Conservation (phyloP, 2,888 invertebrate species). For the Lamellibrachia columna region DNA sequence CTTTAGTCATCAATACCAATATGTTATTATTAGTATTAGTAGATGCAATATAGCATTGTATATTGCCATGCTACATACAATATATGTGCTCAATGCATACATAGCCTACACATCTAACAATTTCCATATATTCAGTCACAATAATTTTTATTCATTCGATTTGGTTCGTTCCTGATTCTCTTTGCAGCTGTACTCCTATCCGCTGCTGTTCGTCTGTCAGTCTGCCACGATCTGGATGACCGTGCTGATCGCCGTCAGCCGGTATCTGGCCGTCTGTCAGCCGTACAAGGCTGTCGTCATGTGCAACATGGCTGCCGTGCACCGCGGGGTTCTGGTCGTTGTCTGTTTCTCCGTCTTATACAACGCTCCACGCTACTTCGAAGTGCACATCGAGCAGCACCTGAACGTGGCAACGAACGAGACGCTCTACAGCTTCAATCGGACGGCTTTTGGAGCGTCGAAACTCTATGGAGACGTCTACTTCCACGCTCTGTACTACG, state of each 20-base stretch:
- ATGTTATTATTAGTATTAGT: neutral
- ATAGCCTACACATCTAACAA: neutral
- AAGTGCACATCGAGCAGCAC: conserved; percentile 12
- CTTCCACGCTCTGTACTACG: conserved; percentile 36
- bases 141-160: neutral
- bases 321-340: conserved; percentile 22
- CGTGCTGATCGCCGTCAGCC: conserved; percentile 34
- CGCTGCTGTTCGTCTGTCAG: conserved; percentile 32
- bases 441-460: conserved; percentile 25
- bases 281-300: conserved; percentile 30
- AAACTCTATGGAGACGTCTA: conserved; percentile 32
- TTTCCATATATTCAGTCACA: neutral
- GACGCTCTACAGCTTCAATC: neutral
- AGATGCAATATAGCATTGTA: neutral
- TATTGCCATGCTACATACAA: neutral
- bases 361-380: conserved; percentile 37
- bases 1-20: neutral
- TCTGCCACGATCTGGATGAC: conserved; percentile 37
- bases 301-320: conserved; percentile 28
- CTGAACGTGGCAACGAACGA: neutral
- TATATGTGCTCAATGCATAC: neutral
- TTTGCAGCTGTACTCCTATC: conserved; percentile 31
- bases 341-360: conserved; percentile 31
- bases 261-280: conserved; percentile 33
- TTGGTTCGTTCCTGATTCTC: conserved; percentile 22